A percentile compares a stretch with the other conserved stretches of the same genome.
These are phyloP conservation scores for Aythya baeri DNA, from an alignment of 2,113 vertebrate species.

Conservation along the genomic window DNA sequence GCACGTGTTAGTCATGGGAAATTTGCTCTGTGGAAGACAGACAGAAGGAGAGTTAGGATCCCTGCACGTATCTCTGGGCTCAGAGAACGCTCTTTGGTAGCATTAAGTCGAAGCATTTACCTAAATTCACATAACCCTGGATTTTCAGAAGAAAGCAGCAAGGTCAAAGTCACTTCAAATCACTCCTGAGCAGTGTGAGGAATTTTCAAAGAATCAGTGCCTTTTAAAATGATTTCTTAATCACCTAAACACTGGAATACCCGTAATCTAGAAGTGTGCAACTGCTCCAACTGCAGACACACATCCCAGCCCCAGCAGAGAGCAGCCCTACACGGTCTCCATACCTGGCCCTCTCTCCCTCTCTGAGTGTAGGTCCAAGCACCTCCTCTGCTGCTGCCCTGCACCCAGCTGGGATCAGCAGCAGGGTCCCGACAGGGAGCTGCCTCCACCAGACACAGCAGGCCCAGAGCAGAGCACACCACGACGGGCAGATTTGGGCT, in stretches of 20 bases:
- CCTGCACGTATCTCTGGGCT: neutral
- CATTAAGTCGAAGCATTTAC: neutral
- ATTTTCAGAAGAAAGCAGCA: neutral
- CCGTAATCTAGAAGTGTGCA: neutral
- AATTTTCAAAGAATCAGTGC: neutral
- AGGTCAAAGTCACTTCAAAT: neutral
- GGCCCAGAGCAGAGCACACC: neutral
- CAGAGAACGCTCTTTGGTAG: neutral
- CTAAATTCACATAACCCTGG: neutral
- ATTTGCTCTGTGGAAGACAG: constrained; percentile 57
- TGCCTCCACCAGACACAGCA: neutral
- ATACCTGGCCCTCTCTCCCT: neutral
- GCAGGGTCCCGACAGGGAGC: neutral
- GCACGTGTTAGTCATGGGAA: constrained; percentile 61
- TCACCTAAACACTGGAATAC: neutral
- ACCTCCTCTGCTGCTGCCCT: neutral
- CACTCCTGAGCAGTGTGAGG: neutral
- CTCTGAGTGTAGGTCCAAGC: neutral
- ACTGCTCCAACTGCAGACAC: neutral
- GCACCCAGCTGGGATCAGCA: neutral
- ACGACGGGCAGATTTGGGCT: neutral
- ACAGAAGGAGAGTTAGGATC: neutral
- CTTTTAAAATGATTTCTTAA: neutral
- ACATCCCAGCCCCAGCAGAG: neutral
- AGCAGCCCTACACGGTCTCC: neutral